A percentile compares a stretch with the other conserved stretches of the same genome.
Evolutionary conservation across 2,888 invertebrate genomes (phyloP).

Genomic region (Eucera pruinosa): DNA sequence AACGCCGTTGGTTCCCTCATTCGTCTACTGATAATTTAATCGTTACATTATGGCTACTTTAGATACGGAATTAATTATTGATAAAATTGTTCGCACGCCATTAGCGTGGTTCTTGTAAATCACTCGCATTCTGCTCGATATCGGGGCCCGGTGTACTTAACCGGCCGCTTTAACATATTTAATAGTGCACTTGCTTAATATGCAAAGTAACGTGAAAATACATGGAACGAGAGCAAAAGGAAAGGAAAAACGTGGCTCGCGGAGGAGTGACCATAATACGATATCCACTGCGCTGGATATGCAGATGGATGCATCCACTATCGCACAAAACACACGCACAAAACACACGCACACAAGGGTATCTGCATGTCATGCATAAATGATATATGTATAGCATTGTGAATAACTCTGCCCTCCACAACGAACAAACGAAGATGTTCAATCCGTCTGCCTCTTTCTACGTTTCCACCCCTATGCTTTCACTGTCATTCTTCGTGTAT

Average conservation of each 20-base stretch:
- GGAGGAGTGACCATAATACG: slow-evolving; percentile 56
- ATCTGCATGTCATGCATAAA: slow-evolving; percentile 60
- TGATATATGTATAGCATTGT: slow-evolving; percentile 61
- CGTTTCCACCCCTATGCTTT: not conserved
- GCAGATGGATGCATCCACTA: slow-evolving; percentile 47
- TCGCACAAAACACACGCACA: slow-evolving; percentile 30
- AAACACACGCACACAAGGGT: slow-evolving; percentile 11
- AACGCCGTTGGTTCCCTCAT: too few species aligned
- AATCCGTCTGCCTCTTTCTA: not conserved
- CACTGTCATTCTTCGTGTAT: slow-evolving; percentile 13
- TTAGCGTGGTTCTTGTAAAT: slow-evolving; percentile 18
- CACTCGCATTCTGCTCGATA: not conserved
- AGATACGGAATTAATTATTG: slow-evolving; percentile 7
- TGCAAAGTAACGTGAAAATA: slow-evolving; percentile 48
- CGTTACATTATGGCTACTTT: not conserved
- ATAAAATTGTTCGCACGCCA: slow-evolving; percentile 24
- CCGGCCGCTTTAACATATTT: slow-evolving; percentile 27
- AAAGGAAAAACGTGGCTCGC: slow-evolving; percentile 50
- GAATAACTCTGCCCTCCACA: slow-evolving; percentile 49
- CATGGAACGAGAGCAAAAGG: slow-evolving; percentile 56
- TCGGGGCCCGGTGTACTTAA: not conserved
- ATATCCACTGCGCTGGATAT: slow-evolving; percentile 34
- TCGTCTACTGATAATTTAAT: not conserved
- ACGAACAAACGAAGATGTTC: slow-evolving; percentile 52
- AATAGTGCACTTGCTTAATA: slow-evolving; percentile 41